Evolutionary conservation across 2,797 vertebrate genomes (phyloP).

Genomic region (Calcarius lapponicus): DNA sequence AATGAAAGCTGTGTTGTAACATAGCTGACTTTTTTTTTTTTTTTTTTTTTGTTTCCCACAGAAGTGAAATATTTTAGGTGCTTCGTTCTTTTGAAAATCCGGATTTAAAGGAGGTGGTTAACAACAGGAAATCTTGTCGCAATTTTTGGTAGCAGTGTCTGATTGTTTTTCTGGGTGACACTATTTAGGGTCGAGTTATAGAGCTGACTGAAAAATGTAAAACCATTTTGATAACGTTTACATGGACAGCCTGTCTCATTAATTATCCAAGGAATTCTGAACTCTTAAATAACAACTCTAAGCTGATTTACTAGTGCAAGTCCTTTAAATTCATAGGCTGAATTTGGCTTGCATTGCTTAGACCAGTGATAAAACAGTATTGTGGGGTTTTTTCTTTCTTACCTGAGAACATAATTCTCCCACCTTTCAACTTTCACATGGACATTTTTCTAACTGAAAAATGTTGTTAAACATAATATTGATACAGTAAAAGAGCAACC

Average conservation of each 20-base stretch:
- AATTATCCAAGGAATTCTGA: background rate
- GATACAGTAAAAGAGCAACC: constrained; percentile 21
- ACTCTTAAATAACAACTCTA: background rate
- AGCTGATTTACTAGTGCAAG: background rate
- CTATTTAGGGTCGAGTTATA: background rate
- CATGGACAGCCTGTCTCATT: background rate
- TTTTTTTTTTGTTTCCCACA: background rate
- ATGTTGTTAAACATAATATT: constrained; percentile 50
- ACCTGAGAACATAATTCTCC: constrained; percentile 12
- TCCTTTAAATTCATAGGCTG: background rate
- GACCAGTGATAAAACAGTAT: background rate
- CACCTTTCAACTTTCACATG: background rate
- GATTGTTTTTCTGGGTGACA: background rate
- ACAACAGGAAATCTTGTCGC: background rate
- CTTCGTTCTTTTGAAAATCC: background rate
- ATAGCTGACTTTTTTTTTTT: background rate
- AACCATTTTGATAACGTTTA: background rate
- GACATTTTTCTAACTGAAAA: constrained; percentile 13
- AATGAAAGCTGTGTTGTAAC: background rate
- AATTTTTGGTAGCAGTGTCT: background rate
- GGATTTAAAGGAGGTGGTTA: background rate
- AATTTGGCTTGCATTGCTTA: background rate
- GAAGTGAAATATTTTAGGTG: background rate
- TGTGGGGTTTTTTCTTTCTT: background rate
- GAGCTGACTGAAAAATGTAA: background rate